Evolutionary conservation across 2,113 vertebrate genomes (phyloP), one percentile per base, ranked within the genome.

Genomic region (Sinocyclocheilus anophthalmus): DNA sequence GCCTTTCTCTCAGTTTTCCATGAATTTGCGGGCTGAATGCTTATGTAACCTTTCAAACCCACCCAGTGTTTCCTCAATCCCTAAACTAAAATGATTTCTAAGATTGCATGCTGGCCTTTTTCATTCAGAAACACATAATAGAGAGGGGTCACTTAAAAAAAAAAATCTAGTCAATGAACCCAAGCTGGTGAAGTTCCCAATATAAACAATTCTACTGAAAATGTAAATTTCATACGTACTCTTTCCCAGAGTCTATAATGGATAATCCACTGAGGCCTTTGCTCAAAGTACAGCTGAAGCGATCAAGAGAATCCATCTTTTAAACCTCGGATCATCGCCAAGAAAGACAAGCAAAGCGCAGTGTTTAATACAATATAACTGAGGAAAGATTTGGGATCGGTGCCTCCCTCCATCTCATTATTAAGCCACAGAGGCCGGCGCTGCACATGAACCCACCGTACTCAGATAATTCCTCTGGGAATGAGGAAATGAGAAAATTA

Each of bases 241-340:
- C 42, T 63, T n/a, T 53, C 18, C 20, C n/a, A n/a, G 30, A 57
- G 39, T 86, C 73, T 73, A n/a, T 22, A 80, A 53, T 20, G 67
- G 53, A 30, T 67, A 76, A 59, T 88, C 85, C 59, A 81, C 77
- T 42, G 45, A 63, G 73, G 33, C 11, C 24, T 85, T 80, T 50
- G 48, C 84, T 85, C 24, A 39, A 57, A 84, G 48, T 39, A 73
- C 22, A 67, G 16, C 67, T 81, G 70, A 86, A 73, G 73, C 24
- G 70, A 86, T 81, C 67, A 73, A 79, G 76, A 87, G 57, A 88
- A 87, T 85, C 53, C 67, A 59, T 88, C 80, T 87, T 89, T 76
- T 69, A 86, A 77, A 73, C 39, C 24, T 76, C 84, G 88, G 76
- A 86, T 72, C 39, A 85, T 67, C 30, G 65, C 57, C 81, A 87